These are phyloP conservation scores for Himalopsyche kuldschensis DNA, from an alignment of 2,888 invertebrate genomes.

Conservation along the genomic window DNA sequence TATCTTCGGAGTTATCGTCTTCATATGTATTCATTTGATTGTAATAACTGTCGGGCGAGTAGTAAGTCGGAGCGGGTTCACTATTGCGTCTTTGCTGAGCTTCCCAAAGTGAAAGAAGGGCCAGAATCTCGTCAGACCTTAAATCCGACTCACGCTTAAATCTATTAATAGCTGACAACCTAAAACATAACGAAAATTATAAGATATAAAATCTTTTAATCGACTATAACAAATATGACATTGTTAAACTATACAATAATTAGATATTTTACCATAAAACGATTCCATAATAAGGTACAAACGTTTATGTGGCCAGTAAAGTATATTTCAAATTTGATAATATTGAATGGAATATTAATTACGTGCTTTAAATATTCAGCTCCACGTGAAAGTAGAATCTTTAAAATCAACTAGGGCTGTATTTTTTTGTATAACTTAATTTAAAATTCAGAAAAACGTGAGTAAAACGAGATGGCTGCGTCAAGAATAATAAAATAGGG, in stretches of 20 bases:
- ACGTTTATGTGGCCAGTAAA: too few relatives aligned
- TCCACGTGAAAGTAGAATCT: too few relatives aligned
- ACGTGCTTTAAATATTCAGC: too few relatives aligned
- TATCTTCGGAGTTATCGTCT: constrained; percentile 56
- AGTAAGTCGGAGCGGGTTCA: constrained; percentile 56
- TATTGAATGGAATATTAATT: too few relatives aligned
- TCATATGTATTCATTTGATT: constrained; percentile 51
- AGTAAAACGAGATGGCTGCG: neutral
- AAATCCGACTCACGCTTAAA: constrained; percentile 64
- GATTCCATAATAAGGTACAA: too few relatives aligned
- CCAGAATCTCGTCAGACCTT: constrained; percentile 64
- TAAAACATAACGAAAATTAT: constrained; percentile 9
- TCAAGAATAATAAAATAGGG: neutral
- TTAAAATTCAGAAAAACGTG: neutral
- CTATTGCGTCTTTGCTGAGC: constrained; percentile 59
- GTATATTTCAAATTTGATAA: too few relatives aligned
- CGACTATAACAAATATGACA: too few relatives aligned
- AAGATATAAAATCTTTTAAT: too few relatives aligned
- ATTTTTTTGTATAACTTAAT: neutral
- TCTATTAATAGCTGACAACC: constrained; percentile 49
- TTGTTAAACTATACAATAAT: neutral
- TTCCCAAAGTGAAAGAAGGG: constrained; percentile 64
- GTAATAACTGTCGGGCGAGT: constrained; percentile 51
- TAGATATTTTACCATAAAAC: too few relatives aligned
- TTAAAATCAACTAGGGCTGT: too few relatives aligned